Conservation (phyloP, 1,140 invertebrate genomes). For the Brachionus calyciflorus region DNA sequence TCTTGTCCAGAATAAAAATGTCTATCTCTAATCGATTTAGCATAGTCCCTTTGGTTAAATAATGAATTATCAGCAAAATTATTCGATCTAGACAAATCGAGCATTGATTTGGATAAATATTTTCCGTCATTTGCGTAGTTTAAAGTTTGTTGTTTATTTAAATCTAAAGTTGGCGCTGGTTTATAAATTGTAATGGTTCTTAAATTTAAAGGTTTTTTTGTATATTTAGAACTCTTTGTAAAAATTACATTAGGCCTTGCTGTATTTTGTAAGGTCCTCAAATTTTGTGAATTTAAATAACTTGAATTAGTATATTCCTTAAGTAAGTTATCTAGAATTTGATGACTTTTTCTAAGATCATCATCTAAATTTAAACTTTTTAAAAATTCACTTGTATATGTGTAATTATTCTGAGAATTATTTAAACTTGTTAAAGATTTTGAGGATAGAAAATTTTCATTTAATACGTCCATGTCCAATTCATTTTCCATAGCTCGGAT, state of each 20-base stretch:
- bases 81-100: constrained; percentile 18
- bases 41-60: background rate
- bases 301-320: background rate
- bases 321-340: constrained; percentile 18
- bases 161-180: background rate
- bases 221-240: background rate
- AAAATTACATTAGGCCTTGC: no score
- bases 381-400: background rate
- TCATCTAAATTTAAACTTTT: constrained; percentile 18
- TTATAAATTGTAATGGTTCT: background rate
- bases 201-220: background rate
- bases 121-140: background rate
- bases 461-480: constrained; percentile 3
- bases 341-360: constrained; percentile 8
- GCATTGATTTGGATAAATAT: background rate
- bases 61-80: constrained; percentile 11
- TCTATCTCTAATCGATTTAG: constrained; percentile 1
- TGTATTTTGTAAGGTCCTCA: no score
- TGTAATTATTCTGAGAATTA: background rate
- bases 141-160: constrained; percentile 38
- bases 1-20: constrained; percentile 37
- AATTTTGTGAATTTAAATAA: no score
- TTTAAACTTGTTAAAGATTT: constrained; percentile 6
- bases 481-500: constrained; percentile 39
- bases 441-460: background rate